phyloP scores from a whole-genome alignment of 2,113 vertebrate genomes.

The Pollachius pollachius region DNA sequence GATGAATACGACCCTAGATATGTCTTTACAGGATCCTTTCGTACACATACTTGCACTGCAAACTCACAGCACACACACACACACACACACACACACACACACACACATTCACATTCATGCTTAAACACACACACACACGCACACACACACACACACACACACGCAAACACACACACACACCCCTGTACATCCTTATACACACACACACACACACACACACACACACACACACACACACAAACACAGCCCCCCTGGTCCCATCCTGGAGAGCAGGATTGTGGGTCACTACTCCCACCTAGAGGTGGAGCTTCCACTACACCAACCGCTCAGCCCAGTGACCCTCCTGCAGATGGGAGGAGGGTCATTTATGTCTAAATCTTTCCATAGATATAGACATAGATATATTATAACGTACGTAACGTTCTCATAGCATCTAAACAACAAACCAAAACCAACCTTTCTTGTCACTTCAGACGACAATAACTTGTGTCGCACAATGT shows the following conservation, averaged over 20 bases:
- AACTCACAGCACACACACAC: background rate
- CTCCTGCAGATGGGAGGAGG: no score
- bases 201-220: background rate
- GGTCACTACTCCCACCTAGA: conserved; percentile 79
- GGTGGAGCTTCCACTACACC: conserved; percentile 43
- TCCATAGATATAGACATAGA: no score
- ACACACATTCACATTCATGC: background rate
- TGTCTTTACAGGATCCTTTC: background rate
- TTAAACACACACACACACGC: conserved; percentile 5
- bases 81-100: conserved; percentile 7
- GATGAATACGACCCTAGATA: conserved; percentile 2
- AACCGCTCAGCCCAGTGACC: conserved; percentile 6
- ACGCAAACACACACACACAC: conserved; percentile 7
- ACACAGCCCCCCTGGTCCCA: background rate
- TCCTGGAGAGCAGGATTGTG: conserved; percentile 19
- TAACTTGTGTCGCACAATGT: no score
- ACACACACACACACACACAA: conserved; percentile 8
- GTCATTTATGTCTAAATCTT: no score
- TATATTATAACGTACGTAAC: no score
- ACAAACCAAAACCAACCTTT: no score
- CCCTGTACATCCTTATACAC: background rate
- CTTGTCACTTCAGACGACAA: no score
- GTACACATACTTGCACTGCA: background rate
- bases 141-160: conserved; percentile 2
- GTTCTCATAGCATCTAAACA: background rate